Evolutionary conservation across 2,113 vertebrate genomes (phyloP), one percentile per base, ranked within the genome.

Genomic region (Seriola rivoliana): DNA sequence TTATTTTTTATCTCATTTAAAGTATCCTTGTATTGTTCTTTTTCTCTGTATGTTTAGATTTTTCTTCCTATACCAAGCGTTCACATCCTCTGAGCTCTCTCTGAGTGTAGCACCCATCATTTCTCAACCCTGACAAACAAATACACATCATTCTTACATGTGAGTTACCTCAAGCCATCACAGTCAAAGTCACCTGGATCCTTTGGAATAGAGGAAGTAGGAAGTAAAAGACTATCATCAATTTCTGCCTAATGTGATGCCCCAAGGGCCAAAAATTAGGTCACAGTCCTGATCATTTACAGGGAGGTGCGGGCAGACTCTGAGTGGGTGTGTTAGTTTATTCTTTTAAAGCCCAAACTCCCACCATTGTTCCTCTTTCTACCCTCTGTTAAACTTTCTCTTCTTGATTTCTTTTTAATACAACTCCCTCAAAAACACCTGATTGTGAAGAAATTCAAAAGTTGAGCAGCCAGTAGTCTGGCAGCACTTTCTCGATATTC

Each of bases 81-180:
- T 78, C 54, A 32, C 12, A 48, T 75, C 4, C 63, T 12, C 3
- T 34, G 57, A 64, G 1, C 32, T 62, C 42, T 54, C 32, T 62
- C 42, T 54, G 14, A 9, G 8, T 65, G 63, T 34, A 25, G 23
- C 8, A 17, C 25, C 44, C 64, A 59, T 64, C 75, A 84, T 84
- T 82, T 78, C 29, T 80, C 70, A 82, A 87, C 80, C 86, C 57
- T 52, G 11, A 69, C 40, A 87, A 76, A 79, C 68, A 75, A 68
- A 81, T 57, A 68, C 59, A 71, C 55, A 70, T 81, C 73, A 84
- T 59, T 32, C 71, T 60, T 36, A 52, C 8, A 19, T 16, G 54
- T 13, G 13, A 70, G 46, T 91, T 32, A 84, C 84, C 80, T 90
- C 21, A 12, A 93, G 88, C 88, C 64, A 81, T 83, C 78, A 85